Conservation (phyloP, 2,113 vertebrate species). For the Mesocricetus auratus region DNA sequence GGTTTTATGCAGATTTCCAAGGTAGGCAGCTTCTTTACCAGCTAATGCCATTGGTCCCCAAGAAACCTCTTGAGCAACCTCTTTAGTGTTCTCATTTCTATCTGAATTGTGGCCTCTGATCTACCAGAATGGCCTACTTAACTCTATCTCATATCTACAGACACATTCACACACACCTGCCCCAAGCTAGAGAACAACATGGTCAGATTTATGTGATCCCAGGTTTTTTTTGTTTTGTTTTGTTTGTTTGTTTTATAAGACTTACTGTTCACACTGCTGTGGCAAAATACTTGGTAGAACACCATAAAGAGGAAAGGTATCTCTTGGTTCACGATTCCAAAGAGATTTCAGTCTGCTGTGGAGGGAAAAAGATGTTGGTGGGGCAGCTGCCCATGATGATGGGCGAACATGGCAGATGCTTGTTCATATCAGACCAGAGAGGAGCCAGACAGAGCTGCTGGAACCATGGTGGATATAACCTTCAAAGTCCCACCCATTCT, state of each 20-base stretch:
- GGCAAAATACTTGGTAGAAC: neutral
- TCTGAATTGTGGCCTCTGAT: neutral
- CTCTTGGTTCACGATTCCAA: neutral
- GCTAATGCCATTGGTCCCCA: neutral
- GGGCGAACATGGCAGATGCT: neutral
- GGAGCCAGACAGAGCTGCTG: neutral
- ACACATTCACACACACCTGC: no score
- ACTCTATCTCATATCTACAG: neutral
- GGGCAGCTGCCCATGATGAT: neutral
- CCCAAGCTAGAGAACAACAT: no score
- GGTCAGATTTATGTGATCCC: neutral
- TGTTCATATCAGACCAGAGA: neutral
- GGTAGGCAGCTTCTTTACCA: neutral
- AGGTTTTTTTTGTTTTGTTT: no score
- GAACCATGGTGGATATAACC: neutral
- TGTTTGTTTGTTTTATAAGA: neutral
- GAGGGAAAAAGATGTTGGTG: neutral
- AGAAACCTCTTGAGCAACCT: no score
- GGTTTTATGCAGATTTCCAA: neutral
- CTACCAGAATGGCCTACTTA: neutral
- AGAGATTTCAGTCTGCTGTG: neutral
- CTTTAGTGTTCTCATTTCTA: neutral
- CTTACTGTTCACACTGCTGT: neutral
- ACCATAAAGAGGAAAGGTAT: no score
- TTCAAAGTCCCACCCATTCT: no score